Base-by-base conservation (phyloP, 2,113 vertebrate genomes). In the Melospiza georgiana region DNA sequence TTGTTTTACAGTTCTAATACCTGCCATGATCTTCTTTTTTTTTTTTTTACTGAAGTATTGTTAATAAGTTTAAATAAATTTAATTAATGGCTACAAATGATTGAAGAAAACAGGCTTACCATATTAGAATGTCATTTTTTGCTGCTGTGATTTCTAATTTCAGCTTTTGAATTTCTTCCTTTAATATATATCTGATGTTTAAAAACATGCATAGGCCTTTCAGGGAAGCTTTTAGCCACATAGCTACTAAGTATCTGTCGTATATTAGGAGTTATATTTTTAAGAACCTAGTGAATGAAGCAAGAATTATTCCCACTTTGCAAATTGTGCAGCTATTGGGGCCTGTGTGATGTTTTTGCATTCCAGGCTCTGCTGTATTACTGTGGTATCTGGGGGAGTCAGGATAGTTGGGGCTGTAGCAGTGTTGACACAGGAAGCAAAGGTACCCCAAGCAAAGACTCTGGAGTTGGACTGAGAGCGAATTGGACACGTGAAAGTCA, bases 301-400 rank as follows among this genome's bases (percentile, higher is more conserved):
- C 15, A 27, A 72, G 35, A 63, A 55, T 41, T 84, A 78, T 35
- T 85, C 54, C 48, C n/a, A 24, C 39, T 85, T 80, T 30, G 27
- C 41, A 83, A 79, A 58, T 17, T 37, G 20, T 51, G 55, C 31
- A 65, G 65, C 24, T 76, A 1, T n/a, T 73, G 30, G 39, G 37
- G 65, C 41, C 61, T 12, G 2, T 43, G 37, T 0, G 0, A 46
- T 3, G 5, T 49, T 49, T 15, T 9, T 3, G 2, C 69, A 28
- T 63, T 63, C 48, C 75, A 48, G 78, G 31, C n/a, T 13, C 10
- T 51, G 30, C 52, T 59, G 39, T 24, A 30, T 35, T 49, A 7
- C 43, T 31, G 27, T 8, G 27, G 15, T 28, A 4, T 30, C 61
- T 48, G 57, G 5, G 41, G 39, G 9, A 73, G 31, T 28, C 37